phyloP scores from a whole-genome alignment of 2,888 invertebrate genomes.

The Darwinula stevensoni region DNA sequence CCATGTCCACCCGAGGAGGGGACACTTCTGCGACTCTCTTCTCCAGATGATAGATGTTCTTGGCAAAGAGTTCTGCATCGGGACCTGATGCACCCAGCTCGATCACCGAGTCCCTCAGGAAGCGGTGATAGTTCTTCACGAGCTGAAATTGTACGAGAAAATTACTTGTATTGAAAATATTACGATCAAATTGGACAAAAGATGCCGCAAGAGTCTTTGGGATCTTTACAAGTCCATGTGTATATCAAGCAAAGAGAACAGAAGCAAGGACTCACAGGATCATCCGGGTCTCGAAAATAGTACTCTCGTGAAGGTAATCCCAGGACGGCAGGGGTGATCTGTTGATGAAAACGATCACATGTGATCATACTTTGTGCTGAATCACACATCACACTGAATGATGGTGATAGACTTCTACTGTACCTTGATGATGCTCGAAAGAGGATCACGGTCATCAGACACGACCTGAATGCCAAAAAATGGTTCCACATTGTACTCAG shows the following conservation, averaged over 20 bases:
- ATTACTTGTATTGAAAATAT: too few species aligned
- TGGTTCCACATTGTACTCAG: slow-evolving; percentile 20
- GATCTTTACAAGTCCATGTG: too few species aligned
- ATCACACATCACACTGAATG: too few species aligned
- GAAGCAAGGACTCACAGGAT: too few species aligned
- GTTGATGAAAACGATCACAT: too few species aligned
- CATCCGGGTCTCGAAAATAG: slow-evolving; percentile 19
- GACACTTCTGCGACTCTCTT: slow-evolving; percentile 23
- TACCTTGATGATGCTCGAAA: slow-evolving; percentile 20
- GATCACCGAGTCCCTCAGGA: slow-evolving; percentile 21
- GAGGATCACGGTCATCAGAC: slow-evolving; percentile 20
- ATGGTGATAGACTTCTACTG: too few species aligned
- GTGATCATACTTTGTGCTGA: too few species aligned
- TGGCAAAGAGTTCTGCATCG: slow-evolving; percentile 21
- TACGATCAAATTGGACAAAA: too few species aligned
- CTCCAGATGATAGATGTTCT: slow-evolving; percentile 24
- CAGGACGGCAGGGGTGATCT: too few species aligned
- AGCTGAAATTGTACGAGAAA: too few species aligned
- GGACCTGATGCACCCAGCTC: slow-evolving; percentile 19
- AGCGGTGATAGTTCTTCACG: slow-evolving; percentile 23
- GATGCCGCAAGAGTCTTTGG: too few species aligned
- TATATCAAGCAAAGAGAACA: too few species aligned
- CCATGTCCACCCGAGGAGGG: slow-evolving; percentile 15
- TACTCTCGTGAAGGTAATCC: slow-evolving; percentile 24
- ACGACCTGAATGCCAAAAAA: slow-evolving; percentile 23